Evolutionary conservation across 2,888 invertebrate species (phyloP).

Genomic region (Catocala fraxini): DNA sequence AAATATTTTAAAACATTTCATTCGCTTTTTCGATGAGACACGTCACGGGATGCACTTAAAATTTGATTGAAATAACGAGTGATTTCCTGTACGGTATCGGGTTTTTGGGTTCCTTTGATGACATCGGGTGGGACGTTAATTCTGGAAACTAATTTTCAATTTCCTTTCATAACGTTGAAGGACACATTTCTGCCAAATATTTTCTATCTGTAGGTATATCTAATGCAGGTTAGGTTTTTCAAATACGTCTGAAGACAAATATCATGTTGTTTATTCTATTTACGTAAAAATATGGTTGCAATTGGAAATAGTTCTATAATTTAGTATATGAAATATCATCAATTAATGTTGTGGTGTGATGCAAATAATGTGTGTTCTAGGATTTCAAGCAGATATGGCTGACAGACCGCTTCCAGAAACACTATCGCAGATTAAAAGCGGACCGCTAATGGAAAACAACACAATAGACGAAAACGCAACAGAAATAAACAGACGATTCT

Average conservation of each 20-base stretch:
- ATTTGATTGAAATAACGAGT: conserved; percentile 44
- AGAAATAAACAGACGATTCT: conserved; percentile 49
- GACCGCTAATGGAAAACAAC: conserved; percentile 68
- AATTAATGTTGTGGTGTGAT: too few species aligned
- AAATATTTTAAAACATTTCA: conserved; percentile 52
- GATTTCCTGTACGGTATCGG: conserved; percentile 34
- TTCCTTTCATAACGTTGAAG: not conserved
- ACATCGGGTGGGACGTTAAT: not conserved
- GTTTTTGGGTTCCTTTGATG: conserved; percentile 20
- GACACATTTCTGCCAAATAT: too few species aligned
- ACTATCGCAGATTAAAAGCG: conserved; percentile 61
- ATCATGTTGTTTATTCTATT: too few species aligned
- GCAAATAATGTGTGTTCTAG: conserved; percentile 45
- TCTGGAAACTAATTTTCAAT: not conserved
- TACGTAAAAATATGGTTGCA: too few species aligned
- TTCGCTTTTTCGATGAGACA: conserved; percentile 46
- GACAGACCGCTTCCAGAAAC: conserved; percentile 69
- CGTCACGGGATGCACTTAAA: conserved; percentile 48
- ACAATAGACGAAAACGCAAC: conserved; percentile 65
- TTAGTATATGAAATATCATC: too few species aligned
- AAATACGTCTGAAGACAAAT: too few species aligned
- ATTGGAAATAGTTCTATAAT: too few species aligned
- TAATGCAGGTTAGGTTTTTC: too few species aligned
- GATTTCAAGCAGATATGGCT: conserved; percentile 80
- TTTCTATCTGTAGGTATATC: too few species aligned